phyloP scores from a whole-genome alignment of 2,113 vertebrate genomes.

The Neolamprologus falcicula region DNA sequence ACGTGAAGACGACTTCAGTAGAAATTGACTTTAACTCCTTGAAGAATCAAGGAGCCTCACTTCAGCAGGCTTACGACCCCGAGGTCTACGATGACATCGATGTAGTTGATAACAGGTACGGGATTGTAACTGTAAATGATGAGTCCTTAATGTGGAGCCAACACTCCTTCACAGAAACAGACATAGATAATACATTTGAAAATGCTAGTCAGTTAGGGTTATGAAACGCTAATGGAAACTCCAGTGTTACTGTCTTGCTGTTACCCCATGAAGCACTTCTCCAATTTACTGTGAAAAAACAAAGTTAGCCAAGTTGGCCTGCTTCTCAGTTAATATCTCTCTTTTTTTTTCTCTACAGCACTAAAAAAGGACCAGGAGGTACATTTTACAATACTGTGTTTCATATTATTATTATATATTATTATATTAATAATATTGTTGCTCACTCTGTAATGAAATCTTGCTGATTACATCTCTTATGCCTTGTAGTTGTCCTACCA shows the following conservation, averaged over 20 bases:
- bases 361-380: slow-evolving; percentile 69
- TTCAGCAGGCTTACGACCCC: slow-evolving; percentile 54
- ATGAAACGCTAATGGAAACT: not conserved
- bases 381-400: not conserved
- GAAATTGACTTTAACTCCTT: slow-evolving; percentile 84
- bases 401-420: not conserved
- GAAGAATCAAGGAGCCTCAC: slow-evolving; percentile 50
- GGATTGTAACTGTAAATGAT: not conserved
- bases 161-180: not conserved
- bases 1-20: slow-evolving; percentile 84
- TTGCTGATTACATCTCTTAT: not conserved
- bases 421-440: not conserved
- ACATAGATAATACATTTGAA: not conserved
- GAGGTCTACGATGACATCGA: slow-evolving; percentile 91
- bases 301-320: not conserved
- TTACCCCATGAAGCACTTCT: not conserved
- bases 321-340: not conserved
- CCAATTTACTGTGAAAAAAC: not conserved
- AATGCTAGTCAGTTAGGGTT: not conserved
- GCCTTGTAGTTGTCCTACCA: slow-evolving; percentile 69
- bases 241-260: not conserved
- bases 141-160: not conserved
- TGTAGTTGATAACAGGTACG: slow-evolving; percentile 68
- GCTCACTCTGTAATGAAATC: not conserved
- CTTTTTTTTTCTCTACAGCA: slow-evolving; percentile 51